phyloP scores from a whole-genome alignment of 2,797 vertebrate genomes.

The Gallinago solitaria region DNA sequence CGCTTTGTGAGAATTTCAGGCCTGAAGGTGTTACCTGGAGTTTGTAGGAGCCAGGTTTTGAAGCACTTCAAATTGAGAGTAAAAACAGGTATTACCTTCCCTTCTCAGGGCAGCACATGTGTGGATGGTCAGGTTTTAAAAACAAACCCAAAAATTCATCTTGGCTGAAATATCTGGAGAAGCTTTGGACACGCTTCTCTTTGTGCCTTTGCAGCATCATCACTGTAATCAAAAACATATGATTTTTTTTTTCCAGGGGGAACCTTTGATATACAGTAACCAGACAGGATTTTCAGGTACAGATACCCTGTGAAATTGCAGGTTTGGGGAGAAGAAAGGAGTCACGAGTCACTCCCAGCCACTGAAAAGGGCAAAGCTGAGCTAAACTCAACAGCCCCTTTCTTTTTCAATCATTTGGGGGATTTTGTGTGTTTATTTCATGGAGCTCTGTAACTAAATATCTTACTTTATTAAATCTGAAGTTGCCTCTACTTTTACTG shows the following conservation, averaged over 20 bases:
- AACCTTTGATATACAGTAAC: constrained; percentile 10
- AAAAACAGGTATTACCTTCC: background rate
- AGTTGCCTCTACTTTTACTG: background rate
- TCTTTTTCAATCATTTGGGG: background rate
- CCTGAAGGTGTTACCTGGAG: background rate
- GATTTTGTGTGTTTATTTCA: background rate
- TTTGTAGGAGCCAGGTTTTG: background rate
- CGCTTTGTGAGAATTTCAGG: background rate
- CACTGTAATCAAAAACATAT: background rate
- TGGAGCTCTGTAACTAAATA: background rate
- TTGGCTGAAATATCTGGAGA: background rate
- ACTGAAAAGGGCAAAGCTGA: background rate
- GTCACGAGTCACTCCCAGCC: background rate
- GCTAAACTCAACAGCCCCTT: background rate
- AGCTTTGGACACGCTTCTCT: background rate
- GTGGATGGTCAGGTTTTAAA: background rate
- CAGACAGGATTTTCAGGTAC: constrained; percentile 47
- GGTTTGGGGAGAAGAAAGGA: background rate
- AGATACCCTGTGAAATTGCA: background rate
- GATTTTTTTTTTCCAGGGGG: background rate
- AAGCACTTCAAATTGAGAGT: background rate
- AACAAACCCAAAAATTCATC: background rate
- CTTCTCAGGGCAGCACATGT: background rate
- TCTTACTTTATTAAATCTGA: background rate
- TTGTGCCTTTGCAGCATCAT: background rate